phyloP scores from a whole-genome alignment of 1,140 invertebrate species.

The Prorops nasuta region DNA sequence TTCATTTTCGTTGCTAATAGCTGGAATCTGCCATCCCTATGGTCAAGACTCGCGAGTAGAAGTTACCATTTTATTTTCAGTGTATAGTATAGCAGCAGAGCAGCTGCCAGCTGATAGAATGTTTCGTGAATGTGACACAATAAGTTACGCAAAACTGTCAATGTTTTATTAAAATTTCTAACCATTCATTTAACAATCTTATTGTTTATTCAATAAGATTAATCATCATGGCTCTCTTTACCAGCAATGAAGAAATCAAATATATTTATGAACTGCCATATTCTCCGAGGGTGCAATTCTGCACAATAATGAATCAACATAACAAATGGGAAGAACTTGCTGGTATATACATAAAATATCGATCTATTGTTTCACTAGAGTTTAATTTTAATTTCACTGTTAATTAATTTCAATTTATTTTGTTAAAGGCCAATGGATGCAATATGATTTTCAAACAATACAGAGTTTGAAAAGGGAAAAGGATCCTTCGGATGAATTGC shows the following conservation, averaged over 20 bases:
- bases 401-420: slow-evolving; percentile 5
- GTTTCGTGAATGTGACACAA: too few species aligned
- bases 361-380: not conserved
- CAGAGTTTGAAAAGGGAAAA: slow-evolving; percentile 57
- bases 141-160: too few species aligned
- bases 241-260: slow-evolving; percentile 21
- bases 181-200: not conserved
- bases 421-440: slow-evolving; percentile 55
- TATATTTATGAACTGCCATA: slow-evolving; percentile 77
- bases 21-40: too few species aligned
- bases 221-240: too few species aligned
- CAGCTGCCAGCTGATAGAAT: too few species aligned
- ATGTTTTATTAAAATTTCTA: too few species aligned
- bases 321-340: slow-evolving; percentile 75
- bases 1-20: too few species aligned
- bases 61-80: too few species aligned
- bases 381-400: slow-evolving; percentile 2
- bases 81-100: too few species aligned
- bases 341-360: slow-evolving; percentile 43
- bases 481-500: slow-evolving; percentile 73
- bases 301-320: slow-evolving; percentile 74
- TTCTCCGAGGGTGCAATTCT: slow-evolving; percentile 66
- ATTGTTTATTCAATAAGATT: not conserved
- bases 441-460: slow-evolving; percentile 54
- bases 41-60: too few species aligned